Conservation (phyloP, 2,113 vertebrate species). For the Nannobrachium achirus region DNA sequence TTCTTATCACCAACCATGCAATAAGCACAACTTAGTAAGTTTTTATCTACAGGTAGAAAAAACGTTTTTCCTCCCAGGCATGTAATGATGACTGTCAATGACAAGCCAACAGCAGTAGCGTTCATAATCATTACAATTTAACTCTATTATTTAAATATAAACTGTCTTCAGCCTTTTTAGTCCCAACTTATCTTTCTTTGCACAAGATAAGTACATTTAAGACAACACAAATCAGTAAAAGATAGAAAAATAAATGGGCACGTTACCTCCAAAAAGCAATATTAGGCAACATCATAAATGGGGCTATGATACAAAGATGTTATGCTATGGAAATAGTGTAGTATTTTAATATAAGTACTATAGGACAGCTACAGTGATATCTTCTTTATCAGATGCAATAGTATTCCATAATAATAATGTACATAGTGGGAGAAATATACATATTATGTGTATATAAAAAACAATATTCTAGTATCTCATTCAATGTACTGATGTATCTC, state of each 20-base stretch:
- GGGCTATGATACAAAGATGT: slow-evolving; percentile 56
- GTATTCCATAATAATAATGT: slow-evolving; percentile 61
- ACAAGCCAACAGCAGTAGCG: slow-evolving; percentile 1
- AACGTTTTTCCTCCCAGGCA: not conserved
- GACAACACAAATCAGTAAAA: slow-evolving; percentile 56
- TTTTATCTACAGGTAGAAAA: not conserved
- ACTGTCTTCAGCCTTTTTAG: not conserved
- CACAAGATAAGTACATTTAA: not conserved
- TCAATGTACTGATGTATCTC: slow-evolving; percentile 46
- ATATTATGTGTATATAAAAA: slow-evolving; percentile 57
- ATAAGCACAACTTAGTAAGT: not conserved
- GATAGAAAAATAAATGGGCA: slow-evolving; percentile 77
- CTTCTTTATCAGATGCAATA: slow-evolving; percentile 68
- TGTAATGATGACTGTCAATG: slow-evolving; percentile 8
- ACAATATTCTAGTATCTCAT: slow-evolving; percentile 46
- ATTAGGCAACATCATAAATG: slow-evolving; percentile 43
- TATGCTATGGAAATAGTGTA: slow-evolving; percentile 48
- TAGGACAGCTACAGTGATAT: slow-evolving; percentile 58
- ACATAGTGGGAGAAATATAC: slow-evolving; percentile 71
- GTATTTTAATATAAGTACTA: slow-evolving; percentile 43
- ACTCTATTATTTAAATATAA: slow-evolving; percentile 12
- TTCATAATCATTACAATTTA: not conserved
- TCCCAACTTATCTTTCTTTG: not conserved
- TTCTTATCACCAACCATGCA: slow-evolving; percentile 43
- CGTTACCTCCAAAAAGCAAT: slow-evolving; percentile 44